Evolutionary conservation across 2,888 invertebrate species (phyloP), one percentile per base, ranked within the genome.

Genomic region (Eupithecia vulgata): DNA sequence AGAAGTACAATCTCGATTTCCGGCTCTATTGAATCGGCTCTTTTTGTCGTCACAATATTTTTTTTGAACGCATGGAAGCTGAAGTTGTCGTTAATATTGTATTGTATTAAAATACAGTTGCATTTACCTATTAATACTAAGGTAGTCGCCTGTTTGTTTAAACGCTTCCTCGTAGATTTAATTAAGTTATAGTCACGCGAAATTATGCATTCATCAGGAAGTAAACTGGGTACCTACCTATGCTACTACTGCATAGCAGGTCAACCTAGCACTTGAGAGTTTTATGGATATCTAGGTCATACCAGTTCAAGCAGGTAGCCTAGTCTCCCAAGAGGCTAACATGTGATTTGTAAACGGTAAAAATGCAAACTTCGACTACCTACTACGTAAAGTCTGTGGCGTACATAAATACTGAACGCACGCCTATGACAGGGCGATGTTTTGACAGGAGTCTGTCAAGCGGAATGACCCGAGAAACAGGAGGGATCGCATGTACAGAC

Each of bases 171-270:
- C 37, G 67, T 13, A 65, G 40, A 15, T 15, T n/a, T 68, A 59
- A 68, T 68, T 59, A 59, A 25, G 68, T 68, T 68, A 59, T 35
- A 69, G 68, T 69, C 69, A 70, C 69, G 62, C 62, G 45, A 62
- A 69, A 69, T 17, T 40, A 61, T 68, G 15, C 48, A 59, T 59
- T 59, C 21, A 69, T 68, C 21, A 61, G 61, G 68, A 69, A 69
- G 30, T 42, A 61, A 69, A 17, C 40, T 21, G 25, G 64, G 37
- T 25, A 37, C n/a, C n/a, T n/a, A n/a, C n/a, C n/a, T n/a, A n/a
- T 21, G 40, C 12, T 37, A 1, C 21, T 42, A 42, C 65, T 42
- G 65, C 25, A 40, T 65, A 40, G 40, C 25, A 65, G 65, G 65
- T 65, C 40, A 37, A 40, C 21, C 25, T 65, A 25, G 40, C 21